Conservation (phyloP, 2,888 invertebrate genomes). For the Pachliopta kotzebuea region DNA sequence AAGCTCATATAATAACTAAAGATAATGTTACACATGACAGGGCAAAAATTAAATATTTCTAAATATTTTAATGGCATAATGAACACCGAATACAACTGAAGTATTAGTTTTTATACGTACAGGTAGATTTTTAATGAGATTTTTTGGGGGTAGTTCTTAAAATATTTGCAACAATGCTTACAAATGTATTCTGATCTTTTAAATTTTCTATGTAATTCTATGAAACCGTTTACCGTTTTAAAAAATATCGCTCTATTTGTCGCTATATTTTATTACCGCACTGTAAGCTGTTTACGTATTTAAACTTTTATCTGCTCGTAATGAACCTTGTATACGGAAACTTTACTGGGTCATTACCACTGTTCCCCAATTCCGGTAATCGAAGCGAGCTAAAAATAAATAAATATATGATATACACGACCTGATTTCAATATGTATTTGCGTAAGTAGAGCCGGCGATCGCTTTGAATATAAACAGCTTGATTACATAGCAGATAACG, state of each 20-base stretch:
- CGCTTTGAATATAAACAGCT: slow-evolving; percentile 27
- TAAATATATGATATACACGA: slow-evolving; percentile 24
- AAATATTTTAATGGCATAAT: too few species aligned
- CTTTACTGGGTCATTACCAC: slow-evolving; percentile 28
- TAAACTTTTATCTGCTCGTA: slow-evolving; percentile 14
- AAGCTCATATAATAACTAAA: too few species aligned
- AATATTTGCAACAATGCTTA: background rate
- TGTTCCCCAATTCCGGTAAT: slow-evolving; percentile 24
- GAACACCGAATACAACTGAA: too few species aligned
- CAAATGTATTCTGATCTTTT: background rate
- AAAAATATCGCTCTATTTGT: slow-evolving; percentile 14
- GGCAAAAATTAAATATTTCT: too few species aligned
- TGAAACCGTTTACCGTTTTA: slow-evolving; percentile 5
- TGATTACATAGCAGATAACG: slow-evolving; percentile 26
- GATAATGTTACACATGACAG: too few species aligned
- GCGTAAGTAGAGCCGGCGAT: slow-evolving; percentile 23
- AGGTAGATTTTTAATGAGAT: background rate
- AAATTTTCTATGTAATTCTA: slow-evolving; percentile 9
- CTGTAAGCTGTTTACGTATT: slow-evolving; percentile 7
- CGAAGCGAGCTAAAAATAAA: slow-evolving; percentile 24
- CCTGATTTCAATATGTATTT: slow-evolving; percentile 27
- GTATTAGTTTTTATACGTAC: too few species aligned
- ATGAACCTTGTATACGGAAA: slow-evolving; percentile 25
- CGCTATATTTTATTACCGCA: slow-evolving; percentile 13
- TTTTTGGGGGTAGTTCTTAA: background rate